A percentile compares a stretch with the other conserved stretches of the same genome.
Conservation (phyloP, 92 coral and sea anemone genomes). For the Zoanthus gigantus region DNA sequence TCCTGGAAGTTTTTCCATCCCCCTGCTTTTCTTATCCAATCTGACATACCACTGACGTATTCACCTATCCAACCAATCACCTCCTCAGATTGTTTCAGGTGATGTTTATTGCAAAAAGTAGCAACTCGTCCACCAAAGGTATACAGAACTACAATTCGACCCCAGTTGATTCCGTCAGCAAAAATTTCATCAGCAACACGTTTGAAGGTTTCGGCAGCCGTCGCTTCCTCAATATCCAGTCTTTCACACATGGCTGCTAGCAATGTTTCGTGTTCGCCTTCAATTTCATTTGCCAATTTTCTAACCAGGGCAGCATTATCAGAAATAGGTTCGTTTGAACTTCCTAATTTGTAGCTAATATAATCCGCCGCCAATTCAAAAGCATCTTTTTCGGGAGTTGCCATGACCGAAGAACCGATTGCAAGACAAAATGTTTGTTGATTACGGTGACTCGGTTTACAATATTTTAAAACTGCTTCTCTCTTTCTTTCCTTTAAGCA, state of each 20-base stretch:
- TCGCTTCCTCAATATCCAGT: slow-evolving; percentile 59
- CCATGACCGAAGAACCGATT: not conserved
- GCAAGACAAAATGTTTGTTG: not conserved
- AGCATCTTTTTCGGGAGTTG: slow-evolving; percentile 54
- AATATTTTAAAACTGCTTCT: not conserved
- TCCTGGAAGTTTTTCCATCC: not conserved
- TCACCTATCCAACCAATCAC: slow-evolving; percentile 13
- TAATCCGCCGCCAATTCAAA: slow-evolving; percentile 83
- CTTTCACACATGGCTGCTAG: slow-evolving; percentile 73
- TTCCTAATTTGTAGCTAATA: slow-evolving; percentile 76
- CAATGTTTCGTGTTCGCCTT: slow-evolving; percentile 71
- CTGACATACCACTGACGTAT: not conserved
- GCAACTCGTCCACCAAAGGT: slow-evolving; percentile 86
- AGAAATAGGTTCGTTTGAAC: slow-evolving; percentile 34
- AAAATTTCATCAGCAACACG: slow-evolving; percentile 85
- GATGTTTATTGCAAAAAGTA: slow-evolving; percentile 52
- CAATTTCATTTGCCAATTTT: slow-evolving; percentile 74
- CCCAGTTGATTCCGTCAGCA: slow-evolving; percentile 88
- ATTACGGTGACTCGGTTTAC: not conserved
- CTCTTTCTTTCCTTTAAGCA: not conserved
- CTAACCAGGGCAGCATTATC: slow-evolving; percentile 72
- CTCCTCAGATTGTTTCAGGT: slow-evolving; percentile 50
- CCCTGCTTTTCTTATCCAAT: not conserved
- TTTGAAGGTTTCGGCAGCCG: slow-evolving; percentile 56
- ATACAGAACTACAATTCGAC: slow-evolving; percentile 89